Base-by-base conservation (phyloP, 2,113 vertebrate genomes). In the Piliocolobus tephrosceles region DNA sequence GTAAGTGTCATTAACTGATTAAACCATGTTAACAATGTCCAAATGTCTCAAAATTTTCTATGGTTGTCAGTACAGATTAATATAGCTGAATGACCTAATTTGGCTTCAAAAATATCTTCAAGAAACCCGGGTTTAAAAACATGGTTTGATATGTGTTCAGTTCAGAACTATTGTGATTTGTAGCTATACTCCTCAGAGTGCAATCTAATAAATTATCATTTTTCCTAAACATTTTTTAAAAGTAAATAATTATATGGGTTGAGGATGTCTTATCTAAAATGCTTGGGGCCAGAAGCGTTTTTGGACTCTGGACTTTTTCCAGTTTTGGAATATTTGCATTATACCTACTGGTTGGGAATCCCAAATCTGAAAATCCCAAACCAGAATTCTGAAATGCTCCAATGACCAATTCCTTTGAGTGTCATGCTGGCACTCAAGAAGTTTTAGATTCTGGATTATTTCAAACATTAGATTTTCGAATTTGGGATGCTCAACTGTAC, bases 1-100 rank as follows among this genome's bases (percentile, higher is more conserved):
- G 5, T 70, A 90, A 78, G 40, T 79, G 45, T 70, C 55, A 94
- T 68, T 85, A 93, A 79, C 43, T 76, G 50, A 93, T 78, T 92
- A 80, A 94, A 95, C 35, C 80, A 72, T 88, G 72, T 40, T 89
- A 97, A 92, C 40, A 38, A 76, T 43, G 38, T 76, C 76, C 57
- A 78, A 95, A 92, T 94, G 81, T 83, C 27, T 89, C 79, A 91
- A 86, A 79, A 50, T 85, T 92, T 89, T 61, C 79, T 81, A 7
- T 35, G 35, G 76, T 20, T 86, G 68, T 91, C 40, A 85, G 47
- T 58, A 58, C 66, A 22, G 35, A 91, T 61, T 61, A 80, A 88
- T 55, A 80, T n/a, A 91, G 11, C 2, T 83, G 47, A 88, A 76
- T 75, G 75, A 91, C 2, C 38, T 81, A 84, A 40, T n/a, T 61